phyloP scores from a whole-genome alignment of 2,113 vertebrate species.

The Eulacestoma nigropectus region DNA sequence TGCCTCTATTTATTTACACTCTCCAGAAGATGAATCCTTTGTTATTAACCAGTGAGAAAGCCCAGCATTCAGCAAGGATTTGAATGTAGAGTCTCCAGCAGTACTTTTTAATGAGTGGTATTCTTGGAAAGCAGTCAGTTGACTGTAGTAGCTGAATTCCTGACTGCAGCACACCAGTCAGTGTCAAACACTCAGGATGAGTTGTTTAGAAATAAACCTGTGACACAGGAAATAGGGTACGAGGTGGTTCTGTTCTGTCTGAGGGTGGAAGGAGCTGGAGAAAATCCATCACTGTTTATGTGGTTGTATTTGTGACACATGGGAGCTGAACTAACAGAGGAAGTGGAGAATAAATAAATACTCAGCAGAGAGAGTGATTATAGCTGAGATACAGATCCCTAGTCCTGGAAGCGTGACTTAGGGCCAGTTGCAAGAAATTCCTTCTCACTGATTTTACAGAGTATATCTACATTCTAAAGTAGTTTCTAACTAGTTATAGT shows the following conservation, averaged over 20 bases:
- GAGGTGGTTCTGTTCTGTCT: neutral
- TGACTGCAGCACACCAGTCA: neutral
- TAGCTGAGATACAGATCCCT: neutral
- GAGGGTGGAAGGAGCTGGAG: neutral
- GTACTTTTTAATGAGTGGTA: neutral
- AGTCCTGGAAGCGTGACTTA: neutral
- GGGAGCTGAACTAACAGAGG: neutral
- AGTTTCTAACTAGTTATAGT: conserved; percentile 28
- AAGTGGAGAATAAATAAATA: conserved; percentile 26
- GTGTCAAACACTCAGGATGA: neutral
- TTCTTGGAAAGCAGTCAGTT: neutral
- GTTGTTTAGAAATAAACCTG: neutral
- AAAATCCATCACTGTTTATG: neutral
- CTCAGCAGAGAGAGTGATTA: neutral
- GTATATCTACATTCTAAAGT: neutral
- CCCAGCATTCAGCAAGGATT: neutral
- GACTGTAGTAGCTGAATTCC: neutral
- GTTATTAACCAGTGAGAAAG: neutral
- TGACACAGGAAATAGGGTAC: neutral
- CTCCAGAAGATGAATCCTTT: neutral
- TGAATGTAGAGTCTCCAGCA: neutral
- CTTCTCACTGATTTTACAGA: neutral
- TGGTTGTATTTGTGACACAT: neutral
- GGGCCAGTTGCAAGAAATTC: neutral
- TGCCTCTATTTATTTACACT: neutral